Evolutionary conservation across 2,113 vertebrate genomes (phyloP).

Genomic region (Microtus ochrogaster): DNA sequence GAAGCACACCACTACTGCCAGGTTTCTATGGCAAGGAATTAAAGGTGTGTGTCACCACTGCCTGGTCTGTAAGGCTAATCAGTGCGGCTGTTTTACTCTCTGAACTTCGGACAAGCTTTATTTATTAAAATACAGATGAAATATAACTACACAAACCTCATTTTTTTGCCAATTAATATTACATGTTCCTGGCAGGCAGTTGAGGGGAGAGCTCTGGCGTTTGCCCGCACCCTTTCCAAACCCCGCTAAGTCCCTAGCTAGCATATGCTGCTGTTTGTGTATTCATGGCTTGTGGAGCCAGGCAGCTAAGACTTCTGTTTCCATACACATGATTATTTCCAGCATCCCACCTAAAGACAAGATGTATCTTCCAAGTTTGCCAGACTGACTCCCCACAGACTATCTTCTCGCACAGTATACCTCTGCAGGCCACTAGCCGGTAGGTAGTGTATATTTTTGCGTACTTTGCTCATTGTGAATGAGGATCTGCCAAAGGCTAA

Average conservation of each 20-base stretch:
- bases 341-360: not conserved
- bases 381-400: not conserved
- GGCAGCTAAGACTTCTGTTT: not conserved
- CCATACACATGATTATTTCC: not conserved
- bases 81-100: too few relatives aligned
- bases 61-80: too few relatives aligned
- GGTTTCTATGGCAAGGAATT: too few relatives aligned
- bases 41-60: too few relatives aligned
- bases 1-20: too few relatives aligned
- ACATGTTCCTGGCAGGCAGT: not conserved
- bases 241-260: too few relatives aligned
- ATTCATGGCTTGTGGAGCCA: not conserved
- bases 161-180: not conserved
- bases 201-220: not conserved
- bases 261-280: not conserved
- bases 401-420: not conserved
- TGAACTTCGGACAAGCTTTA: too few relatives aligned
- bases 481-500: not conserved
- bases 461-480: not conserved
- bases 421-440: not conserved
- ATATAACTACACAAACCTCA: not conserved
- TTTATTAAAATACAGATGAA: too few relatives aligned
- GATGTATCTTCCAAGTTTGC: not conserved
- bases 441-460: not conserved
- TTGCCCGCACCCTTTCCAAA: not conserved